Evolutionary conservation across 2,888 invertebrate genomes (phyloP), one percentile per base, ranked within the genome.

Genomic region (Drosophila subsilvestris): DNA sequence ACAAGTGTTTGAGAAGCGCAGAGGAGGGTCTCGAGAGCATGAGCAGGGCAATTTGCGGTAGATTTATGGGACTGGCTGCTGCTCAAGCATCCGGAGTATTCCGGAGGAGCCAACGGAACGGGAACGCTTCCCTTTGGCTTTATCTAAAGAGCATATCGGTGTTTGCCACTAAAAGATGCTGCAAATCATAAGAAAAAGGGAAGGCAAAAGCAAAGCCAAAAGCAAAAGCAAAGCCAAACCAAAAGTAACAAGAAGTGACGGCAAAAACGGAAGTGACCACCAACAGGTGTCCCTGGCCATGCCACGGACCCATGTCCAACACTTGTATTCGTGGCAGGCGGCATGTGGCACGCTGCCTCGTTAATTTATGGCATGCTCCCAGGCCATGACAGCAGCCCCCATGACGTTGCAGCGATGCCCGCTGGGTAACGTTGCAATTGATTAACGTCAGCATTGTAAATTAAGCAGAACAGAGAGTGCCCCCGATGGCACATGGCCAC

Each of bases 111-210:
- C 12, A 14, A 14, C 45, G 27, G 48, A 17, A 47, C 45, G 20
- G 25, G 27, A 29, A 27, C 42, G 14, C 22, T 42, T 12, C 14
- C 6, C 37, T n/a, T n/a, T 45, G 32, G 42, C 58, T 50, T 77
- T 86, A 84, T 84, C 83, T 84, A 70, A 84, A 84, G 62, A 84
- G 83, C 83, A 84, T 86, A 84, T 86, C 83, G 69, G 53, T 84
- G 83, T 84, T 78, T 54, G 45, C 42, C 51, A 49, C 27, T 53
- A 59, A 59, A 47, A 70, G 76, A 67, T 44, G 72, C 55, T 67
- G 79, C 84, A 83, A 86, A 74, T 80, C 79, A 80, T 86, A 73
- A 76, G 70, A 42, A 49, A 49, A 29, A 54, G 29, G 29, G 47
- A 14, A 37, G 7, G 37, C 37, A 37, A 14, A 14, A 22, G 25